Evolutionary conservation across 2,888 invertebrate species (phyloP).

Genomic region (Argyresthia albistria): DNA sequence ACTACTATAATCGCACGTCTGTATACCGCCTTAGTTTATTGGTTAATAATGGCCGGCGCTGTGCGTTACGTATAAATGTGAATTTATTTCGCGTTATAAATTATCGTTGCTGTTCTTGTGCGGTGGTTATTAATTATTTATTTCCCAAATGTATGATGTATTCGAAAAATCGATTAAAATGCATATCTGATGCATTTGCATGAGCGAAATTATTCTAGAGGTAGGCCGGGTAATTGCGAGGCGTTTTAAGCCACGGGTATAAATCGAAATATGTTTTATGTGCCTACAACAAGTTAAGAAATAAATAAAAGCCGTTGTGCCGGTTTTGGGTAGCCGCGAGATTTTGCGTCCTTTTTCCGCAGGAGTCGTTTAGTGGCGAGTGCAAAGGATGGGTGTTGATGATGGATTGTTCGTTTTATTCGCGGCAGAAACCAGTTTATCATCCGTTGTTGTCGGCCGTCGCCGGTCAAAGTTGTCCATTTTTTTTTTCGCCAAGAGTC

Average conservation of each 20-base stretch:
- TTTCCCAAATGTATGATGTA: conserved; percentile 37
- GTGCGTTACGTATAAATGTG: not conserved
- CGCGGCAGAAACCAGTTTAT: conserved; percentile 60
- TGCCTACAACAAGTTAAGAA: conserved; percentile 60
- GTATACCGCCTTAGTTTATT: conserved; percentile 22
- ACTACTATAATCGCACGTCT: conserved; percentile 14
- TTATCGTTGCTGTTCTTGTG: not conserved
- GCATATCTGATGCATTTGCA: conserved; percentile 13
- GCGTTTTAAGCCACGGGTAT: conserved; percentile 28
- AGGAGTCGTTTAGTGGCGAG: conserved; percentile 21
- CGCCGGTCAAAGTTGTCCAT: not conserved
- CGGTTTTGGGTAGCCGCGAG: conserved; percentile 30
- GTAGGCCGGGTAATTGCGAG: conserved; percentile 41
- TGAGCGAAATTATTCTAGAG: conserved; percentile 44
- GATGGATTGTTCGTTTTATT: conserved; percentile 34
- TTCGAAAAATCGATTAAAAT: conserved; percentile 7
- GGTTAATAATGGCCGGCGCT: conserved; percentile 6
- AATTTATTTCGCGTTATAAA: not conserved
- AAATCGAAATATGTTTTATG: conserved; percentile 59
- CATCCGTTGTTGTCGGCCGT: conserved; percentile 48
- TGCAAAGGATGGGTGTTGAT: conserved; percentile 16
- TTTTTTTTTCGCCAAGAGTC: conserved; percentile 40
- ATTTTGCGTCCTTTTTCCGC: conserved; percentile 18
- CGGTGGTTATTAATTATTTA: conserved; percentile 15
- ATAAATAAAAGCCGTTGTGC: conserved; percentile 56